Evolutionary conservation across 1,140 invertebrate genomes (phyloP).

Genomic region (Pemphigus obesinymphae): DNA sequence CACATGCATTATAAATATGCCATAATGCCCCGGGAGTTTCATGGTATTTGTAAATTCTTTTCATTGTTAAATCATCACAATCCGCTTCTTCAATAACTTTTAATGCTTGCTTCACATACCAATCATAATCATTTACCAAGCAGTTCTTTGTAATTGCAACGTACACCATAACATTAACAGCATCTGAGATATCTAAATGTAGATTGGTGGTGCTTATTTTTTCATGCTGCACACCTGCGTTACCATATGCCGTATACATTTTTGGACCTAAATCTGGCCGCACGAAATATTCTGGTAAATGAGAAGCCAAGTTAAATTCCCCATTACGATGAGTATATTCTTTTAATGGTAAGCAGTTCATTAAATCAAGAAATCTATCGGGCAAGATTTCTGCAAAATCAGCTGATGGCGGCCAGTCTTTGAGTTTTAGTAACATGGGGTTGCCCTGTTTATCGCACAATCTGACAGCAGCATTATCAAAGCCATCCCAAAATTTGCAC

Average conservation of each 20-base stretch:
- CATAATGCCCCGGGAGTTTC: slow-evolving; percentile 89
- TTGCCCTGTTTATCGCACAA: slow-evolving; percentile 80
- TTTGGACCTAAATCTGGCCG: slow-evolving; percentile 94
- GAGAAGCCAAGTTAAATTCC: slow-evolving; percentile 80
- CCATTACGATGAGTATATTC: too few relatives aligned
- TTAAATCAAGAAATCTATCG: slow-evolving; percentile 78
- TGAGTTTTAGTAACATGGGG: slow-evolving; percentile 88
- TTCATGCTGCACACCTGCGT: too few relatives aligned
- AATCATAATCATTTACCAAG: too few relatives aligned
- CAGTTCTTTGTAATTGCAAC: too few relatives aligned
- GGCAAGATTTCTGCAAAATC: slow-evolving; percentile 49
- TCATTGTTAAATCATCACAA: slow-evolving; percentile 80
- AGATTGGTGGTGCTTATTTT: too few relatives aligned
- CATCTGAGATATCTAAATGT: too few relatives aligned
- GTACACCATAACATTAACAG: too few relatives aligned
- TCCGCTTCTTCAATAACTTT: slow-evolving; percentile 86
- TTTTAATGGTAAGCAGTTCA: slow-evolving; percentile 81
- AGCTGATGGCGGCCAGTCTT: slow-evolving; percentile 88
- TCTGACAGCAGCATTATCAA: slow-evolving; percentile 77
- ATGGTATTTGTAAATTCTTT: slow-evolving; percentile 69
- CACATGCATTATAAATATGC: slow-evolving; percentile 93
- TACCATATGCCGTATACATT: too few relatives aligned
- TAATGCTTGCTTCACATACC: too few relatives aligned
- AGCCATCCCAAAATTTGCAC: slow-evolving; percentile 96
- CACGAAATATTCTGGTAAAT: slow-evolving; percentile 89